phyloP scores from a whole-genome alignment of 2,113 vertebrate species.

The Nicator chloris region DNA sequence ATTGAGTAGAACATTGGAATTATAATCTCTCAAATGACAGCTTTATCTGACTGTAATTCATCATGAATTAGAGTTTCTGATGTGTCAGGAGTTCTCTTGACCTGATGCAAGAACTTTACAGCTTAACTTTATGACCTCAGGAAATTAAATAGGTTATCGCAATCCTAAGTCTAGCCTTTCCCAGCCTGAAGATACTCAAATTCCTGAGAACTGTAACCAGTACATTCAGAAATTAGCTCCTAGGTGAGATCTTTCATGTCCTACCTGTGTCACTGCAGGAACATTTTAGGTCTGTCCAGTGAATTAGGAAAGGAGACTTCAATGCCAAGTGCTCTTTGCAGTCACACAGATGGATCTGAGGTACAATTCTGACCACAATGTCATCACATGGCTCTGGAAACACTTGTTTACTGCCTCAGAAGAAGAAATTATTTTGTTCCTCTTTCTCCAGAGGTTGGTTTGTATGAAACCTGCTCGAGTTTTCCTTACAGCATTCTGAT shows the following conservation, averaged over 20 bases:
- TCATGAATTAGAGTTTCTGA: background rate
- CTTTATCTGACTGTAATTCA: background rate
- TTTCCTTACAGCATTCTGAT: background rate
- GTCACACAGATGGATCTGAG: background rate
- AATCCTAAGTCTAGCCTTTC: background rate
- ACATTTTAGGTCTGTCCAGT: background rate
- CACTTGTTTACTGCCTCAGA: background rate
- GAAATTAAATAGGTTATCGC: background rate
- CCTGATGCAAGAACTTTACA: background rate
- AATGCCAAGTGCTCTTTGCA: background rate
- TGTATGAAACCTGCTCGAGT: background rate
- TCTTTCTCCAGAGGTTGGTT: background rate
- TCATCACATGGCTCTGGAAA: background rate
- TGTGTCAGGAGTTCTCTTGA: background rate
- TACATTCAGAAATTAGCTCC: background rate
- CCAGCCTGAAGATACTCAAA: background rate
- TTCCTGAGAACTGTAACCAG: background rate
- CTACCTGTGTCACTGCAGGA: background rate
- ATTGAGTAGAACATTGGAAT: background rate
- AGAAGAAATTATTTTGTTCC: background rate
- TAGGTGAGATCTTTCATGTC: background rate
- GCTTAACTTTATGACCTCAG: background rate
- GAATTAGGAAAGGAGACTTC: background rate
- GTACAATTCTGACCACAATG: fast-evolving
- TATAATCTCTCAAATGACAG: background rate